Percentiles rank a stretch among this genome's conserved stretches.
phyloP scores from a whole-genome alignment of 2,113 vertebrate genomes.

The Ovibos moschatus region DNA sequence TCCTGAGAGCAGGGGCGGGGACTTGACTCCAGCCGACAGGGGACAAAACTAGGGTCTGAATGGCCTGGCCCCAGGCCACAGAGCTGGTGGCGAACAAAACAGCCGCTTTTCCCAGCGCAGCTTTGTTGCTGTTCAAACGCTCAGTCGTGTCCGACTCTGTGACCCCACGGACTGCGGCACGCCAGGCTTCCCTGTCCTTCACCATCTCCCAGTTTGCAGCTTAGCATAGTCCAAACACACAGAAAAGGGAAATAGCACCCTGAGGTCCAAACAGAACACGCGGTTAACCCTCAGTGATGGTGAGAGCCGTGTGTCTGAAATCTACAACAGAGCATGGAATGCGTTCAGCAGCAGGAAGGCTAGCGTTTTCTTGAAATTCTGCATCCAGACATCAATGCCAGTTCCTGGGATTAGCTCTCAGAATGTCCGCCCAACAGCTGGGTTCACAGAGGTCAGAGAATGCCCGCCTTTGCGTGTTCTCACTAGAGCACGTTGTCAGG shows the following conservation, averaged over 20 bases:
- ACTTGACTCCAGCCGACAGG: rapidly evolving
- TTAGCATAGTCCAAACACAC: neutral
- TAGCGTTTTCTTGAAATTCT: neutral
- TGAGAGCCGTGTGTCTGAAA: neutral
- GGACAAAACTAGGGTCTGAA: neutral
- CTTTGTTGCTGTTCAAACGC: neutral
- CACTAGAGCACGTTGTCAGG: neutral
- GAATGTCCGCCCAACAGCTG: neutral
- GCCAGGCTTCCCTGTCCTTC: neutral
- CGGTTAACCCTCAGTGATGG: neutral
- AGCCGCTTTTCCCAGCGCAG: neutral
- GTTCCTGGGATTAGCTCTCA: neutral
- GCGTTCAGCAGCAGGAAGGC: neutral
- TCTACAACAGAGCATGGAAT: rapidly evolving
- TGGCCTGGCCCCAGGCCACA: neutral
- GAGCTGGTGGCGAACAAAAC: neutral
- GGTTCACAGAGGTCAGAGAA: neutral
- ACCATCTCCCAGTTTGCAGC: neutral
- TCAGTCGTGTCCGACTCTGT: neutral
- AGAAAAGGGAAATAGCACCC: too few relatives aligned
- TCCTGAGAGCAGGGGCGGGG: neutral
- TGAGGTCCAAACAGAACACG: neutral
- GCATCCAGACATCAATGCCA: neutral
- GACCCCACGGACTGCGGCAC: neutral
- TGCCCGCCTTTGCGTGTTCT: neutral